A percentile compares a stretch with the other conserved stretches of the same genome.
These are phyloP conservation scores for Oncorhynchus mykiss DNA, from an alignment of 2,113 vertebrate genomes.

Conservation along the genomic window DNA sequence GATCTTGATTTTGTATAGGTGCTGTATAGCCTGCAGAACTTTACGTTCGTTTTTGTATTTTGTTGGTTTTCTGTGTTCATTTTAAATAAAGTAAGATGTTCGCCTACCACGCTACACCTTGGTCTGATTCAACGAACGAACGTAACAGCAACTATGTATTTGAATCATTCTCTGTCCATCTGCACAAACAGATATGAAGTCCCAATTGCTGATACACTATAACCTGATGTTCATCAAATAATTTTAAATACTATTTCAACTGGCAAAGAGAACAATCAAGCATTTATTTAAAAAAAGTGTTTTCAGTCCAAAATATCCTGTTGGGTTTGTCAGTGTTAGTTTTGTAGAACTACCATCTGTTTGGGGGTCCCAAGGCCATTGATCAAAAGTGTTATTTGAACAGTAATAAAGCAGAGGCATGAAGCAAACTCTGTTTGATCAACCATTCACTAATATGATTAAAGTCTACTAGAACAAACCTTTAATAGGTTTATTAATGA, in stretches of 20 bases:
- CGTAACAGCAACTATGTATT: no score
- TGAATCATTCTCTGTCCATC: no score
- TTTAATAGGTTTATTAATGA: slow-evolving; percentile 21
- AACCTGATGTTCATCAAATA: not conserved
- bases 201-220: not conserved
- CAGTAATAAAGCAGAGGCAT: slow-evolving; percentile 16
- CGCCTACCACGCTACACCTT: no score
- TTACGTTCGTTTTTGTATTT: no score
- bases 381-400: slow-evolving; percentile 27
- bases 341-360: slow-evolving; percentile 5
- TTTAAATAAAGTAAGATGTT: no score
- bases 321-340: not conserved
- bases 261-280: not conserved
- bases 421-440: slow-evolving; percentile 28
- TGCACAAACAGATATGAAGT: no score
- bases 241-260: not conserved
- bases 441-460: slow-evolving; percentile 19
- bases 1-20: no score
- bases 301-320: not conserved
- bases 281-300: not conserved
- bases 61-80: no score
- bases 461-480: slow-evolving; percentile 30
- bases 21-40: no score
- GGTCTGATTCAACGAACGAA: no score
- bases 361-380: slow-evolving; percentile 6